phyloP scores from a whole-genome alignment of 2,888 invertebrate species.

The Phengaris arion region DNA sequence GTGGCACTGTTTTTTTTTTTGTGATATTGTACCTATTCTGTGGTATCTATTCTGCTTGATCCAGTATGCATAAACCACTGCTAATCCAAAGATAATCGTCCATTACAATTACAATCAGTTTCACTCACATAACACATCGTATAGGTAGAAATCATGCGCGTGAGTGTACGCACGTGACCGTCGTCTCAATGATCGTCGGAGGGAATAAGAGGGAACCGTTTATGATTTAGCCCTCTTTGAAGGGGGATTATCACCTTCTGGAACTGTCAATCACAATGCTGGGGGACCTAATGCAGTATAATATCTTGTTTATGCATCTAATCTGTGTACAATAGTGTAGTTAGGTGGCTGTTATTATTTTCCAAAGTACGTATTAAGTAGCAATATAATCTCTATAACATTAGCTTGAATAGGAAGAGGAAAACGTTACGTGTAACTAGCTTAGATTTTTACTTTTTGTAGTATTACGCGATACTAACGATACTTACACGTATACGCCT shows the following conservation, averaged over 20 bases:
- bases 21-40: too few species aligned
- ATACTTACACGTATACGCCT: too few species aligned
- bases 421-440: neutral
- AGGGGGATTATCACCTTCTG: neutral
- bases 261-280: too few species aligned
- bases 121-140: constrained; percentile 11
- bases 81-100: constrained; percentile 8
- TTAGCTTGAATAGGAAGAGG: neutral
- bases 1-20: too few species aligned
- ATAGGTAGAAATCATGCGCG: constrained; percentile 10
- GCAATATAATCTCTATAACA: neutral
- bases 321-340: neutral
- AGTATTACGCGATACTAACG: neutral
- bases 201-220: neutral
- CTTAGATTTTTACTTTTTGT: neutral
- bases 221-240: neutral
- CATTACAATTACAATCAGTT: constrained; percentile 14
- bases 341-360: neutral
- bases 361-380: neutral
- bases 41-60: neutral
- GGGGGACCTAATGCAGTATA: neutral
- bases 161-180: constrained; percentile 5
- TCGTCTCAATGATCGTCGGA: neutral
- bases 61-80: neutral
- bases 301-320: neutral